Conservation (phyloP, 2,113 vertebrate species). For the Eudyptes chrysolophus region DNA sequence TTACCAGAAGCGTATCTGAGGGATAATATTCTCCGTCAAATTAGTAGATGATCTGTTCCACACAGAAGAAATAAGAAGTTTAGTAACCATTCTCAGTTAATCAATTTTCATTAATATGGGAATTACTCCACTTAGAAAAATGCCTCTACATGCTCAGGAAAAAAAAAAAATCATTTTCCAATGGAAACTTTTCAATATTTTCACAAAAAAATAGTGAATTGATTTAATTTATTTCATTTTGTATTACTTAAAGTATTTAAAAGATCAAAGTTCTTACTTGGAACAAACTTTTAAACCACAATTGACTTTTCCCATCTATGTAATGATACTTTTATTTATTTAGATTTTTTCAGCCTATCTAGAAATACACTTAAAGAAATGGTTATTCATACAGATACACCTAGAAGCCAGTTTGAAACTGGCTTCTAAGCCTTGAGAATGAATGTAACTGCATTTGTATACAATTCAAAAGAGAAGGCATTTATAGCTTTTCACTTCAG, state of each 20-base stretch:
- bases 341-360: neutral
- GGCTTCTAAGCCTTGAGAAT: neutral
- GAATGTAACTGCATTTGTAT: neutral
- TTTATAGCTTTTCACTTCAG: neutral
- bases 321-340: neutral
- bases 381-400: neutral
- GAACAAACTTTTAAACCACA: neutral
- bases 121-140: neutral
- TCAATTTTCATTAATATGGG: neutral
- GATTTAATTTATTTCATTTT: neutral
- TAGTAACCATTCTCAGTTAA: neutral
- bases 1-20: neutral
- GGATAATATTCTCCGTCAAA: neutral
- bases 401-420: neutral
- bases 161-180: neutral
- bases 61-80: neutral
- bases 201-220: neutral
- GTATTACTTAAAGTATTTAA: neutral
- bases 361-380: neutral
- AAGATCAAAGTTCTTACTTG: neutral
- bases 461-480: neutral
- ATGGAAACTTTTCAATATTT: neutral
- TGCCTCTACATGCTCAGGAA: neutral
- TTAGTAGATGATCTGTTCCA: neutral
- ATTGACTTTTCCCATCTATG: neutral